Conservation (phyloP, 2,888 invertebrate genomes). For the Stenolophus ochropezus region DNA sequence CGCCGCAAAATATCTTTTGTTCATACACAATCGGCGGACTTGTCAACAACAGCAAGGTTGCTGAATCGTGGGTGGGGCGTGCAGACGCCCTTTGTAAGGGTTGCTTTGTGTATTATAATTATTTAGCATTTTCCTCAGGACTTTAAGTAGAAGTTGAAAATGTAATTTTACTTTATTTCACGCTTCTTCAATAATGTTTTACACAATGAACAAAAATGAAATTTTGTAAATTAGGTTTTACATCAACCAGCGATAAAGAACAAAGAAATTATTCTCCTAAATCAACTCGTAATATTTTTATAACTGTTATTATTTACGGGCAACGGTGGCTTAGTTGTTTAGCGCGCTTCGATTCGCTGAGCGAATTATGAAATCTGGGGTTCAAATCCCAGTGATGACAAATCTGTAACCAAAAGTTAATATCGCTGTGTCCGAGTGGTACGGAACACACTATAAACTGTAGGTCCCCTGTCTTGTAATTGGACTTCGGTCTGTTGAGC, state of each 20-base stretch:
- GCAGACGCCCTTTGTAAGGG: not conserved
- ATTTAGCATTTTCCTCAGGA: conserved; percentile 4
- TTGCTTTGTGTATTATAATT: conserved; percentile 34
- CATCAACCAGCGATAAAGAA: not conserved
- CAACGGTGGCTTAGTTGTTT: too few species aligned
- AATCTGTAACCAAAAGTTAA: too few species aligned
- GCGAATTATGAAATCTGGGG: too few species aligned
- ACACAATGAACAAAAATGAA: not conserved
- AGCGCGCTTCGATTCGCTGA: too few species aligned
- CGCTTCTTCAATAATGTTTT: not conserved
- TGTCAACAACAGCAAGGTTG: conserved; percentile 46
- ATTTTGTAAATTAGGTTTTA: not conserved
- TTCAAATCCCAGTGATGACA: too few species aligned
- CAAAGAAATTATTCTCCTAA: not conserved
- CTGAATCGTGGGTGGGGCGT: not conserved
- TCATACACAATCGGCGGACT: conserved; percentile 39
- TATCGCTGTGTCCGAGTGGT: too few species aligned
- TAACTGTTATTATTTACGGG: not conserved
- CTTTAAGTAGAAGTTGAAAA: not conserved
- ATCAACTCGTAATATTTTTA: not conserved
- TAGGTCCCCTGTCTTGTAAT: too few species aligned
- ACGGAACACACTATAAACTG: too few species aligned
- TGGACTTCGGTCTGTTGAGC: too few species aligned
- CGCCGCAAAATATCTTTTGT: conserved; percentile 56
- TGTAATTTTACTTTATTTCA: conserved; percentile 4